phyloP scores from a whole-genome alignment of 2,797 vertebrate genomes.

The Sebastes oblongus region DNA sequence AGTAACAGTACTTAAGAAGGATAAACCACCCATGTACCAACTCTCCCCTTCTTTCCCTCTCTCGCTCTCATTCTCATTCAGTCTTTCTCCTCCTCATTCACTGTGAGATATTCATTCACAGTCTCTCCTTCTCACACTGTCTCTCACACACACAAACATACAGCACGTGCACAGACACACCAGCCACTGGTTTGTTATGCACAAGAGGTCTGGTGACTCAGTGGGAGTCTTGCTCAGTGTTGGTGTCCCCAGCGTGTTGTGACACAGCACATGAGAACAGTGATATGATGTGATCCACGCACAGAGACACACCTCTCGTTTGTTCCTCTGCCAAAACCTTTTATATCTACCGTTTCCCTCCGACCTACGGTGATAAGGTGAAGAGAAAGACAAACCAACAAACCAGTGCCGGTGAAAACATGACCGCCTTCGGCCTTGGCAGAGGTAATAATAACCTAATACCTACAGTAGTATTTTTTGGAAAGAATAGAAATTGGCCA shows the following conservation, averaged over 20 bases:
- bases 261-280: conserved; percentile 43
- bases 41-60: not conserved
- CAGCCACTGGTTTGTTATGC: conserved; percentile 26
- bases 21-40: not conserved
- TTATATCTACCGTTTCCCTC: conserved; percentile 4
- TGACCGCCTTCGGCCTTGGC: too few species aligned
- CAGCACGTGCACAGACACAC: conserved; percentile 9
- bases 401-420: too few species aligned
- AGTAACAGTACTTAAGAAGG: not conserved
- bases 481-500: conserved; percentile 11
- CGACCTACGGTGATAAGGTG: conserved; percentile 8
- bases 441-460: not conserved
- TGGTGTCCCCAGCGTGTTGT: conserved; percentile 41
- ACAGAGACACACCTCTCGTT: not conserved
- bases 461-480: conserved; percentile 3
- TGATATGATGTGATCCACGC: not conserved
- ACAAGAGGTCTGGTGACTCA: conserved; percentile 45
- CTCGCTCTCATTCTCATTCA: not conserved
- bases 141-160: not conserved
- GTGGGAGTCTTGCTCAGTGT: conserved; percentile 33
- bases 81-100: conserved; percentile 2
- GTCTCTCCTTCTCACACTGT: not conserved
- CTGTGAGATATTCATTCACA: not conserved
- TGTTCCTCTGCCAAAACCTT: conserved; percentile 6
- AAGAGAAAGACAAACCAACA: not conserved